Evolutionary conservation across 2,797 vertebrate genomes (phyloP), one percentile per base, ranked within the genome.

Genomic region (Synanceia verrucosa): DNA sequence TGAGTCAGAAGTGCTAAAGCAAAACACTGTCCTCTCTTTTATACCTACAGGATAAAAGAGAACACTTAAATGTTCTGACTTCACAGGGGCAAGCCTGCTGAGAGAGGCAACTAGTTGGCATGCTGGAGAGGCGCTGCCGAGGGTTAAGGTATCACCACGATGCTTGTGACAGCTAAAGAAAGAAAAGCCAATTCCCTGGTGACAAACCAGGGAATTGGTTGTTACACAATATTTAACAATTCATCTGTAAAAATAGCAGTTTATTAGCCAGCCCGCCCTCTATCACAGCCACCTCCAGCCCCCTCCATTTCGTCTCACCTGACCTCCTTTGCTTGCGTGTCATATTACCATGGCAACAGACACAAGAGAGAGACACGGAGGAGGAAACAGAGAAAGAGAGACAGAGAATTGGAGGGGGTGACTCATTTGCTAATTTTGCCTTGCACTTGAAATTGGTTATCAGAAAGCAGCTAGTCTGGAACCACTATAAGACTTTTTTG

Each of bases 331-430:
- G 89, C 91, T 90, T 91, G 89, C 73, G 66, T 93, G 87, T 92
- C 87, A 91, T 69, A 91, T 94, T 73, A 71, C 92, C 91, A 95
- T 93, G 91, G 93, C 89, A 94, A 95, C 94, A 93, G 88, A 86
- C 79, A 79, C 83, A 84, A 16, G 65, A 83, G 82, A 89, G 84
- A 89, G 63, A 83, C 79, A 85, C 14, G 51, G 70, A 70, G 70
- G 79, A 81, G 70, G 73, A 76, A 74, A 69, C 19, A 28, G 46
- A 71, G 36, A 43, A 50, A 57, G 34, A 64, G 23, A 47, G n/a
- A 26, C 8, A 37, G 33, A 24, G 69, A 55, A 56, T 46, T 46
- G 69, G 53, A 62, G 29, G 43, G 12, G 6, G 59, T 91, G 91
- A 91, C 83, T 93, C 87, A 91, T 89, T 89, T 88, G 83, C 82